Evolutionary conservation across 2,113 vertebrate genomes (phyloP).

Genomic region (Mola mola): DNA sequence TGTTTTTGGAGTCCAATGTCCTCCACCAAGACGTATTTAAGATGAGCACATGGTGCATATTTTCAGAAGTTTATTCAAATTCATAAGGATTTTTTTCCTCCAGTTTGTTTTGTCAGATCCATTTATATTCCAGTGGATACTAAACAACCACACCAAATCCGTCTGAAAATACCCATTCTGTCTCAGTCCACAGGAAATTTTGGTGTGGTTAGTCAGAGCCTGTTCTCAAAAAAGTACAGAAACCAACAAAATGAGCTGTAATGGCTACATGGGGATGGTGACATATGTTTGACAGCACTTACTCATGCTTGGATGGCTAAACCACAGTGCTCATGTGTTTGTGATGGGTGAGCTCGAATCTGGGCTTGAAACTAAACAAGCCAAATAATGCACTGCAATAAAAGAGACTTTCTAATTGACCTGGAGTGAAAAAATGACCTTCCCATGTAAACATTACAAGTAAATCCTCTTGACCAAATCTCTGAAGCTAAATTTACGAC

Average conservation of each 20-base stretch:
- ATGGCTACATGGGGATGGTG: neutral
- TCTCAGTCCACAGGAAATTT: neutral
- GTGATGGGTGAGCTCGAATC: no score
- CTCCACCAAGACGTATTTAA: no score
- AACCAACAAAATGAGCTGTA: conserved; percentile 22
- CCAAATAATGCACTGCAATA: neutral
- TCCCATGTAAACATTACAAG: neutral
- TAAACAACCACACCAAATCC: neutral
- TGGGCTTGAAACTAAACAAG: neutral
- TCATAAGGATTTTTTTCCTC: neutral
- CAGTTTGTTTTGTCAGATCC: neutral
- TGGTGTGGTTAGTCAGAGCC: conserved; percentile 15
- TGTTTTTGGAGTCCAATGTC: neutral
- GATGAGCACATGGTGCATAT: neutral
- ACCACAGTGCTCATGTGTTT: neutral
- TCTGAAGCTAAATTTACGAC: neutral
- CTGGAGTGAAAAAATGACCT: no score
- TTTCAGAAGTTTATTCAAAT: conserved; percentile 1
- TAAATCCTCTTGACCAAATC: neutral
- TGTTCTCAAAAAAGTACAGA: neutral
- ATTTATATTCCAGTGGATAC: neutral
- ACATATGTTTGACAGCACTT: conserved; percentile 20
- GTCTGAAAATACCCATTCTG: neutral
- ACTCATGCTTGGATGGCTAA: no score
- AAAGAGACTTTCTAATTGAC: neutral